A percentile compares a stretch with the other conserved stretches of the same genome.
phyloP scores from a whole-genome alignment of 1,140 invertebrate genomes.

The Pararge aegeria region DNA sequence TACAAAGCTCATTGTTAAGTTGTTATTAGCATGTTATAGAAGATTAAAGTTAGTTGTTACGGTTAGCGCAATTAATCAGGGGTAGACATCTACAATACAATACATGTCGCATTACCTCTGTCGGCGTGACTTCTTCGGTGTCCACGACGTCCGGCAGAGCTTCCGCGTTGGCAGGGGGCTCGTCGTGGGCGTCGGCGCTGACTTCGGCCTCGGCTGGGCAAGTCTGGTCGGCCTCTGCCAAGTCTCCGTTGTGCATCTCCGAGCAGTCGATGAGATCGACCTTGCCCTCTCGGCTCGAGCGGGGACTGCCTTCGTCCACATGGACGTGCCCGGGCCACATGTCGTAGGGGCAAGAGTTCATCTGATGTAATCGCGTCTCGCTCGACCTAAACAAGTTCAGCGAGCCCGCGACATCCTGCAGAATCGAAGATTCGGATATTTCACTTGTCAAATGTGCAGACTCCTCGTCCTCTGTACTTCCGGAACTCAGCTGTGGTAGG shows the following conservation, averaged over 20 bases:
- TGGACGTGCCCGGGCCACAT: constrained; percentile 67
- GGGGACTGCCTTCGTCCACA: constrained; percentile 72
- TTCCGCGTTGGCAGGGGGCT: constrained; percentile 44
- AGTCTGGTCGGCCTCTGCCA: constrained; percentile 77
- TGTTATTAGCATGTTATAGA: not conserved
- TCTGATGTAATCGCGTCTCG: constrained; percentile 60
- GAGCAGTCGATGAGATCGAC: constrained; percentile 75
- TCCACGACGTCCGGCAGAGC: constrained; percentile 74
- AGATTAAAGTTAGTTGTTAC: constrained; percentile 32
- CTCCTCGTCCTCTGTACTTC: constrained; percentile 44
- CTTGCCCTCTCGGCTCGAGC: constrained; percentile 65
- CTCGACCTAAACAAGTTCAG: constrained; percentile 68
- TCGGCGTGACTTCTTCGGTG: constrained; percentile 75
- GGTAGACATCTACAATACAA: constrained; percentile 73
- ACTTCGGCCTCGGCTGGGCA: constrained; percentile 53
- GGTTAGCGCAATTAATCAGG: constrained; percentile 64
- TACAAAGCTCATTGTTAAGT: not conserved
- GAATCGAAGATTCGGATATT: constrained; percentile 54
- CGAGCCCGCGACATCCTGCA: constrained; percentile 70
- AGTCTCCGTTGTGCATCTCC: constrained; percentile 74
- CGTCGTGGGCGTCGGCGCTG: constrained; percentile 35
- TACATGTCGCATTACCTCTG: constrained; percentile 76
- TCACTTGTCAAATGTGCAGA: constrained; percentile 44
- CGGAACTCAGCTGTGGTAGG: constrained; percentile 49
- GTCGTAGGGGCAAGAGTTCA: constrained; percentile 61